Evolutionary conservation across 2,797 vertebrate genomes (phyloP).

Genomic region (Chelon labrosus): DNA sequence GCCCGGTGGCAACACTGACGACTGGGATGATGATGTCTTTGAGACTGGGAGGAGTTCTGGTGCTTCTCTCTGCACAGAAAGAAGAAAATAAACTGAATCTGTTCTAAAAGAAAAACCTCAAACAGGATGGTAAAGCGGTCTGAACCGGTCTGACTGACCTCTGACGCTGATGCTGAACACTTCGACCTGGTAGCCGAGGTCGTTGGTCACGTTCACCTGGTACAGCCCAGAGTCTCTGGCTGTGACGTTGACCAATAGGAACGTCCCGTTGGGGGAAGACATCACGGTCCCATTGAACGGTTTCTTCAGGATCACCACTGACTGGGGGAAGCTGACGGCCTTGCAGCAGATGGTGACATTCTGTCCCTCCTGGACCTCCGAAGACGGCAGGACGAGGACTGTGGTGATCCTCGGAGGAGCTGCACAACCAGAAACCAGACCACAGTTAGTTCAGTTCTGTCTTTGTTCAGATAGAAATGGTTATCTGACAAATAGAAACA

Average conservation of each 20-base stretch:
- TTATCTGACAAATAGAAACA: too few relatives aligned
- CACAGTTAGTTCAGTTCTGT: neutral
- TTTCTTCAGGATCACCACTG: slow-evolving; percentile 80
- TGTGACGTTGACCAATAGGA: slow-evolving; percentile 78
- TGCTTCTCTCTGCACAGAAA: slow-evolving; percentile 56
- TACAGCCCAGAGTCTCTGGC: slow-evolving; percentile 76
- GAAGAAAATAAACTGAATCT: neutral
- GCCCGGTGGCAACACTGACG: slow-evolving; percentile 22
- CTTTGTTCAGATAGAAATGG: too few relatives aligned
- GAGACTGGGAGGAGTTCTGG: slow-evolving; percentile 27
- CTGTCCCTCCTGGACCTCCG: slow-evolving; percentile 81
- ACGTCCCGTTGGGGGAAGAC: slow-evolving; percentile 73
- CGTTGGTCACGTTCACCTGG: slow-evolving; percentile 79
- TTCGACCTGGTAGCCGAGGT: slow-evolving; percentile 75
- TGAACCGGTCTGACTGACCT: slow-evolving; percentile 61
- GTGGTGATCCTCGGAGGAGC: slow-evolving; percentile 81
- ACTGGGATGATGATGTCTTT: slow-evolving; percentile 51
- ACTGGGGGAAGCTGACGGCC: slow-evolving; percentile 75
- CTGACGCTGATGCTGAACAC: slow-evolving; percentile 79
- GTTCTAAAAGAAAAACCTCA: neutral
- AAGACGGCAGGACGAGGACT: slow-evolving; percentile 74
- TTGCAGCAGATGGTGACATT: slow-evolving; percentile 80
- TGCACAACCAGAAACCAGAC: slow-evolving; percentile 47
- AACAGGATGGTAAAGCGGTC: neutral
- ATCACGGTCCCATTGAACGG: slow-evolving; percentile 70